A percentile compares a stretch with the other conserved stretches of the same genome.
phyloP scores from a whole-genome alignment of 2,797 vertebrate genomes.

The Phyllotis vaccarum region DNA sequence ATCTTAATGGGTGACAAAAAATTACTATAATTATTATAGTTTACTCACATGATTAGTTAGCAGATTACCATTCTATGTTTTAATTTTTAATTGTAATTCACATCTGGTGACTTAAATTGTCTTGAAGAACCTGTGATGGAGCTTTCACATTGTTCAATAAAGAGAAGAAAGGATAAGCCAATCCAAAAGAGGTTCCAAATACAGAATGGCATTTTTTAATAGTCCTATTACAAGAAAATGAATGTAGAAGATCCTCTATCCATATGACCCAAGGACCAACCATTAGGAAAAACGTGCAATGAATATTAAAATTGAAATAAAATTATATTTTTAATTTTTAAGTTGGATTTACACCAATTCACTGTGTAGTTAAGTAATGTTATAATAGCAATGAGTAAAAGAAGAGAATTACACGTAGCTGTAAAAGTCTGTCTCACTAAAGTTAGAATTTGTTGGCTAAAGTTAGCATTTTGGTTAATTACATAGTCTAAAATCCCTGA shows the following conservation, averaged over 20 bases:
- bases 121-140: background rate
- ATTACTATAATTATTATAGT: background rate
- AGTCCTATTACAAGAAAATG: background rate
- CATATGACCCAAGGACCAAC: background rate
- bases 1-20: background rate
- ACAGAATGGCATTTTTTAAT: background rate
- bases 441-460: background rate
- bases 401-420: background rate
- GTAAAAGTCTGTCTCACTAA: slow-evolving; percentile 33
- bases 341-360: background rate
- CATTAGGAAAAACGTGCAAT: slow-evolving; percentile 1
- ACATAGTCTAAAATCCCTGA: background rate
- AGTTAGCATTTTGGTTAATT: background rate
- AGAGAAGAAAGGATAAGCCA: background rate
- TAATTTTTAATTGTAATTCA: background rate
- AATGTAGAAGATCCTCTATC: background rate
- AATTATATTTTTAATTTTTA: slow-evolving; percentile 7
- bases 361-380: background rate
- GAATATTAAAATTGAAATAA: slow-evolving; percentile 28
- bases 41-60: background rate
- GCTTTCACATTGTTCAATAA: background rate
- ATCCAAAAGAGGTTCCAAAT: background rate
- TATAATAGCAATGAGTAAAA: background rate
- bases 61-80: background rate
- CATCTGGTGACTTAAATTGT: background rate